Conservation (phyloP, 2,797 vertebrate genomes). For the Eospalax fontanierii region DNA sequence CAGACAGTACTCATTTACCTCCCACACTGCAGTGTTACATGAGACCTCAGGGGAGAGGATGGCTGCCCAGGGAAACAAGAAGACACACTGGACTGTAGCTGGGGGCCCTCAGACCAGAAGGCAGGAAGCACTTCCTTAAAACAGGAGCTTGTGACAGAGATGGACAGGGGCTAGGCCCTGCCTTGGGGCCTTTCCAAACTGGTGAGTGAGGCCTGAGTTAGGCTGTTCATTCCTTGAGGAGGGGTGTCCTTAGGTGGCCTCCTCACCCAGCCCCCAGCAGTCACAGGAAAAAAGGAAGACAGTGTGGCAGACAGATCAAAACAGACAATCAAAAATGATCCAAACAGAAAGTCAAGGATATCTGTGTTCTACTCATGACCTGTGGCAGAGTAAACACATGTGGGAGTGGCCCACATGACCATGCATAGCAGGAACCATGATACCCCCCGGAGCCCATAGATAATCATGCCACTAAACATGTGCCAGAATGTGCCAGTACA, state of each 20-base stretch:
- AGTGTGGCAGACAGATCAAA: not conserved
- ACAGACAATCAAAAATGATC: too few species aligned
- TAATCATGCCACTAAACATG: not conserved
- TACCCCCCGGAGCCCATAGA: not conserved
- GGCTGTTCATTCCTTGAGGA: not conserved
- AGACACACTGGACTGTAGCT: not conserved
- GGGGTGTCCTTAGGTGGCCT: not conserved
- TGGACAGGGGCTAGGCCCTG: not conserved
- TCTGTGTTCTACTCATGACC: not conserved
- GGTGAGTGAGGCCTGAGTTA: too few species aligned
- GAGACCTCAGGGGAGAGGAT: slow-evolving; percentile 15
- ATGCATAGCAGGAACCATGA: too few species aligned
- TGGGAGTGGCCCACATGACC: not conserved
- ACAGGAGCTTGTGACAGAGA: not conserved
- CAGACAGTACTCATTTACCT: slow-evolving; percentile 45
- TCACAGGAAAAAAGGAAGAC: not conserved
- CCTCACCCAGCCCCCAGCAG: not conserved
- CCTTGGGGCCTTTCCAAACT: not conserved
- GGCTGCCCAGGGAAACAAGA: not conserved
- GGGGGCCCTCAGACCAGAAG: not conserved
- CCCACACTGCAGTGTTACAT: not conserved
- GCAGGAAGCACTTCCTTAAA: not conserved
- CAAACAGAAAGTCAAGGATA: not conserved
- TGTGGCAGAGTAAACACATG: not conserved
- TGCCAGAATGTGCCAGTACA: not conserved